Base-by-base conservation (phyloP, 2,113 vertebrate genomes). In the Notechis scutatus region DNA sequence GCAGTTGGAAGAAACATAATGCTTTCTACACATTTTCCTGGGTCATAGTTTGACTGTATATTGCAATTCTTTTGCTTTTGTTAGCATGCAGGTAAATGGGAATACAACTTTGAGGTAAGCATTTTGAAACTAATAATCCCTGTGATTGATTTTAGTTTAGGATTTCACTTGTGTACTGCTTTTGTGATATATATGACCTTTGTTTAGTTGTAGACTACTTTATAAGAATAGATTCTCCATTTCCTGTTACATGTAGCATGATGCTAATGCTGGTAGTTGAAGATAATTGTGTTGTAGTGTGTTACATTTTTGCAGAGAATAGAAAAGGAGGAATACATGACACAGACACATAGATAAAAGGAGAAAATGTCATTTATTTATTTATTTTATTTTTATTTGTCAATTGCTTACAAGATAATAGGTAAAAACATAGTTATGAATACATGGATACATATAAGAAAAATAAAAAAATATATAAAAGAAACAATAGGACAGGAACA, bases 101-200 rank as follows among this genome's bases (percentile, higher is more conserved):
- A 99, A 95, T 99, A 99, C 97, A 98, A 98, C 97, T 99, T 98
- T 94, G 97, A 99, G 99, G 99, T 99, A 99, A 99, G 99, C 96
- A 0, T 34, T n/a, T 42, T 34, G 55, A 2, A 52, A 0, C 0
- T 91, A 85, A 29, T 11, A 55, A 20, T 59, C 88, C 61, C 74
- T 47, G 55, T 93, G 86, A 54, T 91, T 86, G 87, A 93, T 50
- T 15, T 14, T 39, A 90, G 21, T n/a, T 29, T 90, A 94, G 93
- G 2, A 14, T n/a, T 74, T 91, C 59, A n/a, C 92, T 15, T 50
- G 91, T 59, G 81, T 54, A 10, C 55, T 91, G 93, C 92, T 88
- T 86, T 39, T 69, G 42, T 92, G 91, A 20, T 81, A 52, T 23
- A 0, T 4, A 20, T 15, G 6, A 0, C 14, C 87, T 8, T 89